Conservation (phyloP, 92 coral and sea anemone species). For the Palythoa grandiflora region DNA sequence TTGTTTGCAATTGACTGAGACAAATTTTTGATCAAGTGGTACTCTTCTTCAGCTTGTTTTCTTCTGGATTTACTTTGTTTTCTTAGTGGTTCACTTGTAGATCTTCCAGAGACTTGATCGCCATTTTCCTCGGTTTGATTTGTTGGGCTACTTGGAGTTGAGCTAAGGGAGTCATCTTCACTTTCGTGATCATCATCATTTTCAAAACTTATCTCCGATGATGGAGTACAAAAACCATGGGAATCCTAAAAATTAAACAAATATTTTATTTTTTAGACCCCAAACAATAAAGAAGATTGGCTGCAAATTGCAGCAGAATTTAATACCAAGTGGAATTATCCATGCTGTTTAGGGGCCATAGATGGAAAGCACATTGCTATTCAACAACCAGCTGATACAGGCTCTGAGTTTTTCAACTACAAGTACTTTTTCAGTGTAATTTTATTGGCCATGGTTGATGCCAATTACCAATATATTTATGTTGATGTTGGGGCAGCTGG, state of each 20-base stretch:
- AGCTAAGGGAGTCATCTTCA: neutral
- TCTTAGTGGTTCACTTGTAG: slow-evolving; percentile 32
- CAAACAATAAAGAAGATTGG: slow-evolving; percentile 46
- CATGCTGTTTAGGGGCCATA: slow-evolving; percentile 61
- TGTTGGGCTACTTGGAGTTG: neutral
- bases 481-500: slow-evolving; percentile 78
- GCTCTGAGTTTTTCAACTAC: slow-evolving; percentile 71
- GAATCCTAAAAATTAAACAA: neutral
- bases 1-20: neutral
- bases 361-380: slow-evolving; percentile 74
- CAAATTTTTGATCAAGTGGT: neutral
- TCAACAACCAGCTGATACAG: slow-evolving; percentile 54
- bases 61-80: slow-evolving; percentile 20
- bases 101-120: neutral
- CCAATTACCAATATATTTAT: slow-evolving; percentile 58
- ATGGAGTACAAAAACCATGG: neutral
- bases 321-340: slow-evolving; percentile 63
- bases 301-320: slow-evolving; percentile 37
- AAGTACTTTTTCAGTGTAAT: slow-evolving; percentile 65
- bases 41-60: neutral
- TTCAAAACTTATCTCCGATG: neutral
- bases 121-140: slow-evolving; percentile 25
- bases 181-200: neutral
- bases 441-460: slow-evolving; percentile 61
- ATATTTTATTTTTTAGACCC: neutral